Percentiles rank a stretch among this genome's conserved stretches.
Conservation (phyloP, 2,113 vertebrate species). For the Bufo gargarizans region DNA sequence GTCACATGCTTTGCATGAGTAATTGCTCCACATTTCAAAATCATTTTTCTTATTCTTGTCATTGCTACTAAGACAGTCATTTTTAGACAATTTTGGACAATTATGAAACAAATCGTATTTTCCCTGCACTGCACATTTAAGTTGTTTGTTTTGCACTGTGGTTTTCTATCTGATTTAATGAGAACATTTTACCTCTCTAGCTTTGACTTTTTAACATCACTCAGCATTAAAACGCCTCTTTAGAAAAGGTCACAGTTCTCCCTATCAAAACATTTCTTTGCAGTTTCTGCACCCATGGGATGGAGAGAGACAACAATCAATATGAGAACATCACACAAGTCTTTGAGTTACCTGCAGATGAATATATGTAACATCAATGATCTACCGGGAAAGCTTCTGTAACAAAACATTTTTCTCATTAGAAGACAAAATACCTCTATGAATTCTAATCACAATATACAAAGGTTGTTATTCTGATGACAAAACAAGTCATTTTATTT, state of each 20-base stretch:
- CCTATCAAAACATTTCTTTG: slow-evolving; percentile 75
- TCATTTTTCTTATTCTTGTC: slow-evolving; percentile 8
- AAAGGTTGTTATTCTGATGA: slow-evolving; percentile 62
- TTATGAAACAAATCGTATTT: slow-evolving; percentile 19
- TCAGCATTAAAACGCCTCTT: slow-evolving; percentile 73
- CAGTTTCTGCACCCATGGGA: slow-evolving; percentile 70
- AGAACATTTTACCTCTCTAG: slow-evolving; percentile 59
- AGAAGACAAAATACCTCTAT: slow-evolving; percentile 62
- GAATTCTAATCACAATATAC: slow-evolving; percentile 65
- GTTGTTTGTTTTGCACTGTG: slow-evolving; percentile 29
- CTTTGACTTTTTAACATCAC: slow-evolving; percentile 71
- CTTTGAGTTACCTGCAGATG: slow-evolving; percentile 70
- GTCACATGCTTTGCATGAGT: background rate
- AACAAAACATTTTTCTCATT: slow-evolving; percentile 67
- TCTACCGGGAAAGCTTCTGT: slow-evolving; percentile 63
- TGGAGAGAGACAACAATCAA: slow-evolving; percentile 74
- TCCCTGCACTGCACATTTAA: background rate
- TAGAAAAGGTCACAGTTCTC: slow-evolving; percentile 77
- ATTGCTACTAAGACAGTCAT: background rate
- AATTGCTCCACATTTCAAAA: background rate
- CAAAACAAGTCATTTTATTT: slow-evolving; percentile 58
- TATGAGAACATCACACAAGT: slow-evolving; percentile 70
- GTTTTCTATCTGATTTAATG: slow-evolving; percentile 58
- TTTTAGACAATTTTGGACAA: background rate
- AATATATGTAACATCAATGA: slow-evolving; percentile 69